Evolutionary conservation across 2,113 vertebrate genomes (phyloP).

Genomic region (Thamnophis sirtalis): DNA sequence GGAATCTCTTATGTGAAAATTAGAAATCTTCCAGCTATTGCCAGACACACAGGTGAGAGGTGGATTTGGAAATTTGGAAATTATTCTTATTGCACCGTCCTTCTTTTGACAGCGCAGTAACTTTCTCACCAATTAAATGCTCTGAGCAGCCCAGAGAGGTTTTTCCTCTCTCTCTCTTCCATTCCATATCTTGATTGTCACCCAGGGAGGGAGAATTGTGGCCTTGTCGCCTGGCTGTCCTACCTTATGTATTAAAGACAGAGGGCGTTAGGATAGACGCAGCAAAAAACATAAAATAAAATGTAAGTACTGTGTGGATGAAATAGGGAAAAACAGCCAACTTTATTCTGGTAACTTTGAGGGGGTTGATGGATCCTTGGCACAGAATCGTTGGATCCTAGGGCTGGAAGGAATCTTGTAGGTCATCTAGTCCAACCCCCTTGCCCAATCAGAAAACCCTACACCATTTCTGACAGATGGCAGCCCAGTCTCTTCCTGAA

Average conservation of each 20-base stretch:
- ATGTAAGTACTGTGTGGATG: not conserved
- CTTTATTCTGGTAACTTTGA: not conserved
- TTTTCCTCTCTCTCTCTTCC: not conserved
- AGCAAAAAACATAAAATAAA: not conserved
- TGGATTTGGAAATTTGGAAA: not conserved
- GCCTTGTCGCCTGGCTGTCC: no score
- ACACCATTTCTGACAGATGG: no score
- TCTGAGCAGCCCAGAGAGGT: not conserved
- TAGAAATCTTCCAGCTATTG: not conserved
- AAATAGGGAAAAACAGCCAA: not conserved
- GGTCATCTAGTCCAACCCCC: no score
- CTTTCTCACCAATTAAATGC: conserved; percentile 2
- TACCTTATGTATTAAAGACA: not conserved
- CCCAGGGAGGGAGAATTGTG: not conserved
- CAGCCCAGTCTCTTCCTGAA: no score
- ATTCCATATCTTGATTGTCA: not conserved
- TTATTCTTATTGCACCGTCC: not conserved
- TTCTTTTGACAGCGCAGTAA: not conserved
- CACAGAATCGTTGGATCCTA: no score
- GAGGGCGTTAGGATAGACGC: not conserved
- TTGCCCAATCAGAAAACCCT: no score
- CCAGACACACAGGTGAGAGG: not conserved
- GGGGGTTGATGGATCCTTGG: not conserved
- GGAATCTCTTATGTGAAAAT: not conserved
- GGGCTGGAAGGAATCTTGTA: no score